phyloP scores from a whole-genome alignment of 2,113 vertebrate genomes.

The Rhinolophus sinicus region DNA sequence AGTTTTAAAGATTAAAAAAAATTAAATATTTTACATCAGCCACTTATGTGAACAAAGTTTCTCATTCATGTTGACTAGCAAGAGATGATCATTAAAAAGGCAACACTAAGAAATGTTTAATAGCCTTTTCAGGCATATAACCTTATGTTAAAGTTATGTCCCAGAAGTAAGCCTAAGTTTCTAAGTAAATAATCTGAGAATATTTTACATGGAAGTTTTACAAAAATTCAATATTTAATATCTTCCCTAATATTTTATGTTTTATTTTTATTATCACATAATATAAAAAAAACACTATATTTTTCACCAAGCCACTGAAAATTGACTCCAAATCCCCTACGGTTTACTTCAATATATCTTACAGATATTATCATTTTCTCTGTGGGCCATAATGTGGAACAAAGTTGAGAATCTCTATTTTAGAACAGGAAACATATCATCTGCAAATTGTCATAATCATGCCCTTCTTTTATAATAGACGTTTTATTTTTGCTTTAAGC shows the following conservation, averaged over 20 bases:
- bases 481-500: neutral
- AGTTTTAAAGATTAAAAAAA: neutral
- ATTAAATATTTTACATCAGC: neutral
- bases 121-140: neutral
- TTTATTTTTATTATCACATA: conserved; percentile 36
- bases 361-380: neutral
- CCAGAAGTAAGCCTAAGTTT: neutral
- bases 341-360: neutral
- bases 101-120: neutral
- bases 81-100: neutral
- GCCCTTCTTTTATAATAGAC: neutral
- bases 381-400: neutral
- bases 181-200: neutral
- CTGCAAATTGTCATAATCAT: neutral
- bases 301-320: neutral
- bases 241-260: neutral
- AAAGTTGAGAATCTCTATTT: neutral
- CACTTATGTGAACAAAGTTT: neutral
- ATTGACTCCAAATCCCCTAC: neutral
- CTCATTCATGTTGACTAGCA: neutral
- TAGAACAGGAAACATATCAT: neutral
- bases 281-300: neutral
- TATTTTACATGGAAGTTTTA: neutral
- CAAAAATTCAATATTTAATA: conserved; percentile 15
- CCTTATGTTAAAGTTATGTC: neutral